Evolutionary conservation across 2,888 invertebrate genomes (phyloP).

Genomic region (Drosophila lacicola): DNA sequence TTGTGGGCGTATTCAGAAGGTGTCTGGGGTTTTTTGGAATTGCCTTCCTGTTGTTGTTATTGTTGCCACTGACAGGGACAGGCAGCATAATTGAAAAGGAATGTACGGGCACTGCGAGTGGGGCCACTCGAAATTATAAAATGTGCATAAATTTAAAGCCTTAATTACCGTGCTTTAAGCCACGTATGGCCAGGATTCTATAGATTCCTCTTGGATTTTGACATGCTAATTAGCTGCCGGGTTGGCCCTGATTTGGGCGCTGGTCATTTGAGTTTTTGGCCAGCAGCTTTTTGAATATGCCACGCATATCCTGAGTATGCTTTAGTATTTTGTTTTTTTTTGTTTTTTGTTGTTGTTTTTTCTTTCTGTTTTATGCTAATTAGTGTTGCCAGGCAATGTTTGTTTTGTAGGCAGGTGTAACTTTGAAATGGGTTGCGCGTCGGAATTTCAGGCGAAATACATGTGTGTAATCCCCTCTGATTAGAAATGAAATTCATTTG

Average conservation of each 20-base stretch:
- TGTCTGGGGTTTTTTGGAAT: slow-evolving; percentile 32
- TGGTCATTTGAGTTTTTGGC: slow-evolving; percentile 27
- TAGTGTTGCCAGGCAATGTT: slow-evolving; percentile 40
- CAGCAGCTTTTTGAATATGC: slow-evolving; percentile 32
- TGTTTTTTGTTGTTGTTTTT: not conserved
- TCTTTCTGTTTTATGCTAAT: slow-evolving; percentile 39
- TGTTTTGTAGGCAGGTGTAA: slow-evolving; percentile 33
- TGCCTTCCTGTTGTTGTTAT: slow-evolving; percentile 34
- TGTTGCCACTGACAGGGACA: slow-evolving; percentile 58
- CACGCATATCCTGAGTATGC: slow-evolving; percentile 17
- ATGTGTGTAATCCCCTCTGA: slow-evolving; percentile 22
- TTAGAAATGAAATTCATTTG: slow-evolving; percentile 17
- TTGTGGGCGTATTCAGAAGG: slow-evolving; percentile 25
- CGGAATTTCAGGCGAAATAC: slow-evolving; percentile 3
- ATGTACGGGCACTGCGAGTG: slow-evolving; percentile 47
- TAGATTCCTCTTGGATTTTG: slow-evolving; percentile 39
- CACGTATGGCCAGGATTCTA: slow-evolving; percentile 9
- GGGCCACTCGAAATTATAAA: slow-evolving; percentile 50
- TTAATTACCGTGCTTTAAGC: slow-evolving; percentile 58
- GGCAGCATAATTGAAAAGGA: slow-evolving; percentile 75
- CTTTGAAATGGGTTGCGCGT: slow-evolving; percentile 43
- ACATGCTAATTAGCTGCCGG: slow-evolving; percentile 68
- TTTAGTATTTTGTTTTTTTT: slow-evolving; percentile 12
- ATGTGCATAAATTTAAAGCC: slow-evolving; percentile 68
- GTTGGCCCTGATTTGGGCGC: slow-evolving; percentile 37